Evolutionary conservation across 1,140 invertebrate species (phyloP), one percentile per base, ranked within the genome.

Genomic region (Scaptomyza montana): DNA sequence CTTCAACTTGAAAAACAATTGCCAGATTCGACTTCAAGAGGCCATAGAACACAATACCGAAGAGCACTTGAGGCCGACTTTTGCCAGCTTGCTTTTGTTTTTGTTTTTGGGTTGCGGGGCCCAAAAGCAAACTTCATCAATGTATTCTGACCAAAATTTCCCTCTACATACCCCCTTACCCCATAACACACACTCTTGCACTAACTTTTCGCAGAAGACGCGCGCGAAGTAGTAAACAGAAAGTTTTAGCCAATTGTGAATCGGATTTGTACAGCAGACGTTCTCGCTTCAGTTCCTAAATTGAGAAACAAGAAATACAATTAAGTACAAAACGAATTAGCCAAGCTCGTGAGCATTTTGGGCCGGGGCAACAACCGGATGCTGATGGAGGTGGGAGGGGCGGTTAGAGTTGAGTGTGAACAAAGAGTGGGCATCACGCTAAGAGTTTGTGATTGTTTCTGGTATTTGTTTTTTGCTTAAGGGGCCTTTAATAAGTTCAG

Each of bases 231-330:
- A 51, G 61, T 73, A 80, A 72, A 61, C 56, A 74, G 47, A 81
- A 87, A 86, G 61, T 78, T 81, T 71, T 54, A 49, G 66, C 69
- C 78, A 73, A 81, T 87, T 85, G 85, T 80, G 65, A 69, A 81
- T 81, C 74, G 74, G 75, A 85, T 85, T 85, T 87, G 74, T 66
- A 59, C 61, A 45, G 21, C 63, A 67, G 69, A 72, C 62, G 66
- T 41, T 66, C 33, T 39, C 33, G 49, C 68, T 33, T n/a, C 10
- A 41, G 10, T 12, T 12, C 33, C 47, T 33, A 59, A 66, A 72
- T 60, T 60, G 63, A 56, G 63, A 68, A 69, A 61, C 66, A 63
- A 63, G 65, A 69, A 69, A 74, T 63, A 74, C 65, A 69, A 74
- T 69, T 74, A 74, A 74, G 53, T 43, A 53, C 43, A 74, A 74